A percentile compares a stretch with the other conserved stretches of the same genome.
Conservation (phyloP, 2,797 vertebrate species). For the Cetoscarus ocellatus region DNA sequence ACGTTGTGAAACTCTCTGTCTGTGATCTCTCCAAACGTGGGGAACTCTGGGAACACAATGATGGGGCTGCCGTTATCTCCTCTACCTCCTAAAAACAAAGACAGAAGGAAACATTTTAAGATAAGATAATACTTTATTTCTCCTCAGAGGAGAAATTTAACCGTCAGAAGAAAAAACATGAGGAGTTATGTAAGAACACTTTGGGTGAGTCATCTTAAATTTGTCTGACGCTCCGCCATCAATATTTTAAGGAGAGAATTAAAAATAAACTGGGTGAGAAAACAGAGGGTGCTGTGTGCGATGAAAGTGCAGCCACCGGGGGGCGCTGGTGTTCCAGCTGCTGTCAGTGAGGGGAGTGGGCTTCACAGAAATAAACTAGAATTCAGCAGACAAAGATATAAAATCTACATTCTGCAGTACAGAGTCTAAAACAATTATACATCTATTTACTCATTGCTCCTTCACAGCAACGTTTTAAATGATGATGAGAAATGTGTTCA, state of each 20-base stretch:
- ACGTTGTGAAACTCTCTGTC: slow-evolving; percentile 96
- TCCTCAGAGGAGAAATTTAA: too few relatives aligned
- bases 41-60: slow-evolving; percentile 97
- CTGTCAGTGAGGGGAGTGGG: neutral
- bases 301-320: slow-evolving; percentile 41
- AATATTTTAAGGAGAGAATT: neutral
- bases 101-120: neutral
- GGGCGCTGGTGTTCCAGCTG: slow-evolving; percentile 35
- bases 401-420: too few relatives aligned
- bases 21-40: slow-evolving; percentile 92
- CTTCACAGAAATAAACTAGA: neutral
- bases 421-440: too few relatives aligned
- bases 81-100: slow-evolving; percentile 87
- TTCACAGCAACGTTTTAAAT: too few relatives aligned
- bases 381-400: neutral
- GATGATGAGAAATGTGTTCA: too few relatives aligned
- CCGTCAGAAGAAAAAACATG: neutral
- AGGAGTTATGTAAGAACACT: neutral
- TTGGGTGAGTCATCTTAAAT: neutral
- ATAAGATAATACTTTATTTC: too few relatives aligned
- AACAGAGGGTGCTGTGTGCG: neutral
- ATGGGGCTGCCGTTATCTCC: slow-evolving; percentile 94
- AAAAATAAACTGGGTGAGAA: neutral
- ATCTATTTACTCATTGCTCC: too few relatives aligned
- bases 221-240: neutral